A percentile compares a stretch with the other conserved stretches of the same genome.
Evolutionary conservation across 2,888 invertebrate species (phyloP).

Genomic region (Acanthosepion pharaonis): DNA sequence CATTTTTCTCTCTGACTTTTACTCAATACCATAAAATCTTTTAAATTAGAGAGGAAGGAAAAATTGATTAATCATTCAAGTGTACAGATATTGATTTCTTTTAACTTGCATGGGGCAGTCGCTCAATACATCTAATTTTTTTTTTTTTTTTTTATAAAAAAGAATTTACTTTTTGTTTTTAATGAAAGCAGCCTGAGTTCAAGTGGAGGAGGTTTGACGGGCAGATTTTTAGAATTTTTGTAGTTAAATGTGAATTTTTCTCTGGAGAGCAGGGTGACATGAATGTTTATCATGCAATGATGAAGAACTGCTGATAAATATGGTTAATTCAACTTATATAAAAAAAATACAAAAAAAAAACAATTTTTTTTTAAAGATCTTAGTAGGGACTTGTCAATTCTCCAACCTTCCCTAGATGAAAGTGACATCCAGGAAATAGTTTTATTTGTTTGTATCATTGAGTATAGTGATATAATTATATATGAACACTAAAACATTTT

Average conservation of each 20-base stretch:
- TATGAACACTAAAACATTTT: too few relatives aligned
- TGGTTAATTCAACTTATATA: neutral
- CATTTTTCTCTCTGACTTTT: neutral
- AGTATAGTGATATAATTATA: too few relatives aligned
- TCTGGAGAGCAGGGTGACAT: neutral
- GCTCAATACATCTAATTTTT: neutral
- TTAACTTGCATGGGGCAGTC: neutral
- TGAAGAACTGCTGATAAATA: neutral
- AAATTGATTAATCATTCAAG: constrained; percentile 17
- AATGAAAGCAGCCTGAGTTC: neutral
- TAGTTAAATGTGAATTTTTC: neutral
- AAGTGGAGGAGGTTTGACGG: neutral
- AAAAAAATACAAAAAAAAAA: too few relatives aligned
- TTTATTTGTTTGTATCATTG: too few relatives aligned
- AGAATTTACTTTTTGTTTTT: neutral
- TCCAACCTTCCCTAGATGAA: too few relatives aligned
- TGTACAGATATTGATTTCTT: constrained; percentile 12
- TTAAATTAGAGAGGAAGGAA: neutral
- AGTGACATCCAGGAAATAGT: too few relatives aligned
- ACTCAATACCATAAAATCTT: neutral
- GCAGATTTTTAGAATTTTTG: neutral
- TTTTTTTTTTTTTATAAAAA: neutral
- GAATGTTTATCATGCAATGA: neutral
- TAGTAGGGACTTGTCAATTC: too few relatives aligned
- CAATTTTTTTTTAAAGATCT: too few relatives aligned